A percentile compares a stretch with the other conserved stretches of the same genome.
These are phyloP conservation scores for Drosophila setifemur DNA, from an alignment of 1,140 invertebrate species.

Conservation along the genomic window DNA sequence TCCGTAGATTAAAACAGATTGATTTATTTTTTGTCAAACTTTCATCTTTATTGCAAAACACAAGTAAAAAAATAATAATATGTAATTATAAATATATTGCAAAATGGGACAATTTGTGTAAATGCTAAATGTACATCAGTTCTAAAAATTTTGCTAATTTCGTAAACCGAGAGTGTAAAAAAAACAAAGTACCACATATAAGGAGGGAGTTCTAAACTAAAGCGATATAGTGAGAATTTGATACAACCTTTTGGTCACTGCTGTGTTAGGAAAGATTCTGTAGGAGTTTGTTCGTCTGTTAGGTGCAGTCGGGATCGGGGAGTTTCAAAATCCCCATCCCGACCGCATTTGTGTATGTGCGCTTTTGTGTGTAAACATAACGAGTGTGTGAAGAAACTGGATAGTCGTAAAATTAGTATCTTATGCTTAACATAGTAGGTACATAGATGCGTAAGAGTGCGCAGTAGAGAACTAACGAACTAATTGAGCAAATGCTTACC, in stretches of 20 bases:
- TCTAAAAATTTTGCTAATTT: constrained; percentile 69
- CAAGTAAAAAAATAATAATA: constrained; percentile 42
- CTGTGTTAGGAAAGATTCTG: constrained; percentile 21
- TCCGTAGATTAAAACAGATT: no score
- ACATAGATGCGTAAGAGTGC: constrained; percentile 53
- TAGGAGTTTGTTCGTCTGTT: constrained; percentile 53
- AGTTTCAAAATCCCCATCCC: not conserved
- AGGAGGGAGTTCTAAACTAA: constrained; percentile 50
- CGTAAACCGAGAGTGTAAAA: constrained; percentile 31
- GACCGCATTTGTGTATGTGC: constrained; percentile 12
- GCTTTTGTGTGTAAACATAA: constrained; percentile 64
- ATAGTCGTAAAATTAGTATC: constrained; percentile 43
- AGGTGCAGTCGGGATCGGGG: not conserved
- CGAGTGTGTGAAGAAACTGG: constrained; percentile 49
- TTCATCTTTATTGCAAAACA: constrained; percentile 37
- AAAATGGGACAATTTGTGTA: constrained; percentile 60
- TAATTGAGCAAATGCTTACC: constrained; percentile 74
- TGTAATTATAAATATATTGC: constrained; percentile 49
- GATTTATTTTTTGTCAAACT: constrained; percentile 22
- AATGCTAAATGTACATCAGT: constrained; percentile 59
- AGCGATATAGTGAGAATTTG: constrained; percentile 58
- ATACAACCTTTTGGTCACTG: constrained; percentile 67
- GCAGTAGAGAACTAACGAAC: constrained; percentile 47
- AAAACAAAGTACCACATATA: constrained; percentile 23
- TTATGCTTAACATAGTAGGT: constrained; percentile 71